phyloP scores from a whole-genome alignment of 2,888 invertebrate genomes.

The Leptinotarsa rubiginosa region DNA sequence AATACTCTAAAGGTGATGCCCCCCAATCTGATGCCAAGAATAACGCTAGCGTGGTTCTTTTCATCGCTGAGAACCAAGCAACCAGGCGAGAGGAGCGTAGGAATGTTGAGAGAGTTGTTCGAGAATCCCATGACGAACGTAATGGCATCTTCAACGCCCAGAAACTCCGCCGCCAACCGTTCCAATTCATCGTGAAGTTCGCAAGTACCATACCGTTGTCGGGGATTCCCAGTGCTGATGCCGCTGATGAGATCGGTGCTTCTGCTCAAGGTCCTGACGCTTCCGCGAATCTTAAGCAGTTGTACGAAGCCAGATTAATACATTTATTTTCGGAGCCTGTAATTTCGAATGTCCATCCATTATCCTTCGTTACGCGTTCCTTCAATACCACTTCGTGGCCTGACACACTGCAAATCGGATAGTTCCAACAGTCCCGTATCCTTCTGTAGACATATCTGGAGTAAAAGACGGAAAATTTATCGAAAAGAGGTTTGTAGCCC shows the following conservation, averaged over 20 bases:
- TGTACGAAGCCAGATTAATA: constrained; percentile 97
- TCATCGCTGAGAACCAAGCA: constrained; percentile 95
- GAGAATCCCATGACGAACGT: constrained; percentile 99
- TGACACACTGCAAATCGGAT: constrained; percentile 94
- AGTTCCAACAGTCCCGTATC: constrained; percentile 95
- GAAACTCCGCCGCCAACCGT: constrained; percentile 83
- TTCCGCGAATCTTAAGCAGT: constrained; percentile 97
- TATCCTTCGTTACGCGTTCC: constrained; percentile 86
- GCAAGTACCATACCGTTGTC: constrained; percentile 85
- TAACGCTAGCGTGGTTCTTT: constrained; percentile 97
- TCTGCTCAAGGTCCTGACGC: constrained; percentile 82
- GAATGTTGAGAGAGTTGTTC: constrained; percentile 94
- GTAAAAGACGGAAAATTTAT: constrained; percentile 89
- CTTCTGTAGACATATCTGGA: constrained; percentile 92
- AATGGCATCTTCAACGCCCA: constrained; percentile 93
- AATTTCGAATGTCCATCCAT: constrained; percentile 93
- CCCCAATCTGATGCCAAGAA: constrained; percentile 91
- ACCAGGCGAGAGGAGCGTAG: constrained; percentile 84
- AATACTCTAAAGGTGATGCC: constrained; percentile 89
- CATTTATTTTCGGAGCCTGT: constrained; percentile 86
- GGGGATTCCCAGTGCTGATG: constrained; percentile 78
- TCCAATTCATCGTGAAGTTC: constrained; percentile 86
- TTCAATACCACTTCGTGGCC: constrained; percentile 87
- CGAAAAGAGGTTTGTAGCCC: constrained; percentile 86
- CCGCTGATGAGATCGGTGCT: constrained; percentile 79